Evolutionary conservation across 2,113 vertebrate genomes (phyloP), one percentile per base, ranked within the genome.

Genomic region (Hymenochirus boettgeri): DNA sequence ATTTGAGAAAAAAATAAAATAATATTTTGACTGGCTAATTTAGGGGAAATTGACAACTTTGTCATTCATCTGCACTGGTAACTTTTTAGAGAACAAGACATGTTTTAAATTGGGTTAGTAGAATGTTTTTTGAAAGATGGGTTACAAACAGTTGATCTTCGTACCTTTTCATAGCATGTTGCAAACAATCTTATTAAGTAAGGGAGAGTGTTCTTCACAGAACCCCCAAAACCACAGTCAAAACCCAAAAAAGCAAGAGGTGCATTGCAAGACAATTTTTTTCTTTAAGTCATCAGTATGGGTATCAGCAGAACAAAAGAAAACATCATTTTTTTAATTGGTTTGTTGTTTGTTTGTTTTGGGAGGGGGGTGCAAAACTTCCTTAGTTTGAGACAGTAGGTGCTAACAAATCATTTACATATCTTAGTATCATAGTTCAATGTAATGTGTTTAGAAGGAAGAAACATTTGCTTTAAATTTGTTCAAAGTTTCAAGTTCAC

Each of bases 1-100:
- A 99, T 99, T 99, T 98, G 95, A 98, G 94, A 97, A 99, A 92
- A 91, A 92, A 95, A 99, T 92, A 91, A 92, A 90, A 92, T 95
- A 96, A 97, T 99, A 99, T 99, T 99, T 99, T 98, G 96, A 97
- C 96, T 97, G 95, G 94, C 96, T 96, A 96, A 96, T 94, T 95
- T 92, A 91, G 93, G 93, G 88, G 85, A 88, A 94, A 92, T 89
- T 93, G 89, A 95, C 94, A 96, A 94, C 94, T 97, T 90, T 95
- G 93, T 98, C 91, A 89, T 98, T 93, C 89, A 93, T 95, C 93
- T 96, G 94, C 93, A 88, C 93, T 96, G 94, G 93, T 96, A 90
- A 93, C 94, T 97, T 97, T 97, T 93, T 97, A 97, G 94, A 93
- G 92, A 92, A 93, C 89, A 92, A 93, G 90, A 93, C 85, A 91